Base-by-base conservation (phyloP, 1,140 invertebrate species). In the Drosophila simulans region DNA sequence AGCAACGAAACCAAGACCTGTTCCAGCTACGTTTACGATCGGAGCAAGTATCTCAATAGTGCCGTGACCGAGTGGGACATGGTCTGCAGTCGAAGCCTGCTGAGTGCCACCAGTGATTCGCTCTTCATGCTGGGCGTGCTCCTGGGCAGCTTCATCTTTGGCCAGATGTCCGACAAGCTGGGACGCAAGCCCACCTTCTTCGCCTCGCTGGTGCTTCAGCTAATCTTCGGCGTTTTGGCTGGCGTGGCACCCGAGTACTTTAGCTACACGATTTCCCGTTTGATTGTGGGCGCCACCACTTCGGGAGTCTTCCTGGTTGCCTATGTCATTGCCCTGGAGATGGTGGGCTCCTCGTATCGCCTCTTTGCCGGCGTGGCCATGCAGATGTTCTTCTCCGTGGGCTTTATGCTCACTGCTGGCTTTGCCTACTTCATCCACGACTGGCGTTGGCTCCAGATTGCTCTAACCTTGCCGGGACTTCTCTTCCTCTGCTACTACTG, bases 111-210 rank as follows among this genome's bases (percentile, higher is more conserved):
- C n/a, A 94, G 95, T 5, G 96, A 97, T 90, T 94, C 97, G 1
- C 79, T 97, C 34, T 97, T 97, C 91, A 97, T 98, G 96, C 92
- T 96, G 68, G 97, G 97, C 65, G 96, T 97, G 57, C 94, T 97
- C 81, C 65, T 97, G 59, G 96, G 97, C 12, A 96, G 96, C 52
- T 94, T 97, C 56, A 92, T 96, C 48, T 96, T 97, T 86, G 96
- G 97, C 39, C 94, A 95, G 68, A 92, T 97, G 60, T 96, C 97
- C 1, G 97, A 98, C 89, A 96, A 95, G 80, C 95, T 93, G 92
- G 96, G 96, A 37, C 93, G 96, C 34, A 95, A 95, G 92, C 94
- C 94, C 54, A 95, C 95, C 70, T 96, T 97, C 90, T 95, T 96
- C 81, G 90, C 95, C 58, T 95, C 95, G 40, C 89, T 96, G 79